Base-by-base conservation (phyloP, 2,113 vertebrate genomes). In the Oophaga pumilio region DNA sequence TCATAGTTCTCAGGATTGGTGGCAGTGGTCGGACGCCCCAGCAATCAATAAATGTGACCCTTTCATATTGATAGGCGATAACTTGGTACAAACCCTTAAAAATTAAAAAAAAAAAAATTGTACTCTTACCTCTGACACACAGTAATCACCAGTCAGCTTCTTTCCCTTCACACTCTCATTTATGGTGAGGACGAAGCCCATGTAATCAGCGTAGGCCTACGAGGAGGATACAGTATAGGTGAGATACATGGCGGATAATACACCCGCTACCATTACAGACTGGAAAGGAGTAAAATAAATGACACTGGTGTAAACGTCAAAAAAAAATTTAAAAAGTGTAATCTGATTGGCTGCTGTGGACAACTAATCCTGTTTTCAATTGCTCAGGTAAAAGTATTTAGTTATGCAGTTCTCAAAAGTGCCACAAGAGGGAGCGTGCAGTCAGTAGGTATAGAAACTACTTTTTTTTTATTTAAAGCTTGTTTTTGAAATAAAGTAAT, bases 191-290 rank as follows among this genome's bases (percentile, higher is more conserved):
- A 99, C 91, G 92, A 99, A 99, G 82, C 97, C 97, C 4, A 99
- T 97, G 92, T 99, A 99, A 91, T 99, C 98, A 6, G 96, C 97
- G 0, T 98, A 99, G 0, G 98, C 98, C 98, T 99, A 89, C 0
- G n/a, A 90, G 84, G 49, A 90, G 77, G 90, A 78, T 14, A 85
- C 56, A 79, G 14, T 0, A 26, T 4, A 15, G 53, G 24, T 78
- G 17, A 57, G 50, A 78, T 28, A 18, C 56, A 50, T 22, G 53
- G 24, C 14, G 18, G 13, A 33, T 9, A 18, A 26, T 14, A 57
- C 13, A 57, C 24, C 57, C 52, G 4, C 15, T 13, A 15, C 14
- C 24, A 33, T 28, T 0, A 33, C 12, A 71, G 26, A 71, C n/a
- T 26, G 24, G n/a, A 69, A 71, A 71, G 13, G 14, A 71, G 13